Base-by-base conservation (phyloP, 2,888 invertebrate genomes). In the Apodemia hepburni region DNA sequence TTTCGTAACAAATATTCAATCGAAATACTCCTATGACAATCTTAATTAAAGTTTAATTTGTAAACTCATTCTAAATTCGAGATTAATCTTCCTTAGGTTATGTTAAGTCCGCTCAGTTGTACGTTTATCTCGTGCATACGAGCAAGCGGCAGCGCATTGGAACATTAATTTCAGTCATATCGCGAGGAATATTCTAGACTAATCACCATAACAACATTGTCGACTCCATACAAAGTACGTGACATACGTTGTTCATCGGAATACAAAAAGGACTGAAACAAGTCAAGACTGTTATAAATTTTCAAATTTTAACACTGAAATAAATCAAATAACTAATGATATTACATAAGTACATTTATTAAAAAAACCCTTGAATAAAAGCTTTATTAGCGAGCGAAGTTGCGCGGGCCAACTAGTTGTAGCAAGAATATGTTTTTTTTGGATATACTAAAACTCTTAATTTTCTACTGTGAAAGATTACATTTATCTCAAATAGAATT, bases 31-130 rank as follows among this genome's bases (percentile, higher is more conserved):
- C 2, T 42, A 15, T 42, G 42, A 12, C 35, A 35, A 2, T 18
- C 11, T 6, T 22, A 60, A 61, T 35, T 35, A 35, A 22, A 61
- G 15, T 15, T 51, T n/a, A 51, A 54, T 54, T 38, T 38, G n/a
- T 54, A 15, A n/a, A 22, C 51, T 54, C 38, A 54, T 54, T 35
- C 11, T 54, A 54, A 18, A 61, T 54, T 61, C 61, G 22, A 54
- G 61, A 54, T 61, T 33, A 54, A 42, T 51, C 54, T 61, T 54
- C 33, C 54, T 54, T 61, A 61, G 51, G 38, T 54, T 54, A 38
- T 1, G 54, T 42, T 54, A 54, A 38, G 54, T 54, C 42, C 54
- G 7, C 49, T 60, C 45, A 51, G 51, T 38, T 11, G 42, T 22
- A 33, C 18, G 29, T 45, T 45, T 59, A 42, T 22, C 59, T 42